Evolutionary conservation across 1,140 invertebrate genomes (phyloP), one percentile per base, ranked within the genome.

Genomic region (Cherax destructor): DNA sequence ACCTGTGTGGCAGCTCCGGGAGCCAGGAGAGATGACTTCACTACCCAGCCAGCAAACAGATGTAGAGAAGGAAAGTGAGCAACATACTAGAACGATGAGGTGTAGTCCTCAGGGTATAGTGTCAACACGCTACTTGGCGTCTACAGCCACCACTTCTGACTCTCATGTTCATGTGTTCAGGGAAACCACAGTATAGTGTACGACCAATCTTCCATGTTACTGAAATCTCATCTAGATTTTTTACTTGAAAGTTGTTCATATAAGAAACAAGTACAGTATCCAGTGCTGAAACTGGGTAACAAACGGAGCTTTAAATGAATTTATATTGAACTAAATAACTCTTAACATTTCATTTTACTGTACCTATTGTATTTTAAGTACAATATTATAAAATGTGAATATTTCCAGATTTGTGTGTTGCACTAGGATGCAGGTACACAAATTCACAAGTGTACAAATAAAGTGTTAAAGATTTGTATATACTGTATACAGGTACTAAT

Each of bases 1-100:
- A 56, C 86, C 86, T 72, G 86, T 88, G 86, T 88, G 86, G 86
- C 86, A 88, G 86, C 78, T 88, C 47, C 61, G 86, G 78, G 79
- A 88, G 47, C 61, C 61, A 41, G 79, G 79, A 72, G 86, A 88
- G 79, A 81, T 47, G 49, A 69, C 61, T 76, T 11, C 59, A 81
- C 65, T 72, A n/a, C 61, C 86, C 50, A 59, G 69, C 56, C 59
- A 81, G 61, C 30, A 13, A 78, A 16, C 61, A 74, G 76, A 78
- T 5, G 30, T 72, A 21, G 65, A 88, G 30, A 77, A 88, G 69
- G 79, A 81, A 56, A 81, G 79, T 24, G 79, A 88, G n/a, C 79
- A 49, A 74, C 30, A 49, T 21, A 11, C 78, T 18, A 47, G 65
- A 78, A 56, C 86, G 47, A 47, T 88, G 78, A 81, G 86, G 30